phyloP scores from a whole-genome alignment of 1,140 invertebrate species.

The Heliconius himera region DNA sequence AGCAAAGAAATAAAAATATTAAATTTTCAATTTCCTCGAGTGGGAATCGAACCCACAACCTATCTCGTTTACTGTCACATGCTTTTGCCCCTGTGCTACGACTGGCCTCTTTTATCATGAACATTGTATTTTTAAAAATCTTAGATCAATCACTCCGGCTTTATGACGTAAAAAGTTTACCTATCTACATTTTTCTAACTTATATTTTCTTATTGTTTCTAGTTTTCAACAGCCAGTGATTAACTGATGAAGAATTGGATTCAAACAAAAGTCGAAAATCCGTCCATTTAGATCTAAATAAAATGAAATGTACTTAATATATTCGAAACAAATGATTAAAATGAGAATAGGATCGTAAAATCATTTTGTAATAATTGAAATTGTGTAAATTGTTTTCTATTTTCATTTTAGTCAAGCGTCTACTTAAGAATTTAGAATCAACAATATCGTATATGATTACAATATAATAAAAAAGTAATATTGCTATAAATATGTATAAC shows the following conservation, averaged over 20 bases:
- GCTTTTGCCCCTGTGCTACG: too few relatives aligned
- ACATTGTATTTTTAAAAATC: too few relatives aligned
- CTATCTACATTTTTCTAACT: too few relatives aligned
- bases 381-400: constrained; percentile 63
- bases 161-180: too few relatives aligned
- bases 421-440: constrained; percentile 11
- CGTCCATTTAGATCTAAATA: constrained; percentile 27
- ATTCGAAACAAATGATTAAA: constrained; percentile 57
- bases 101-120: too few relatives aligned
- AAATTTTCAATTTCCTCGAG: too few relatives aligned
- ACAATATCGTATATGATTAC: background rate
- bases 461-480: background rate
- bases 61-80: too few relatives aligned
- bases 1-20: too few relatives aligned
- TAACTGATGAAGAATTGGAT: constrained; percentile 20
- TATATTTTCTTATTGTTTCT: constrained; percentile 36
- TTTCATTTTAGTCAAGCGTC: constrained; percentile 72
- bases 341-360: constrained; percentile 74
- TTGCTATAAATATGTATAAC: background rate
- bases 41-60: too few relatives aligned
- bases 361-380: constrained; percentile 33
- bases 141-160: too few relatives aligned
- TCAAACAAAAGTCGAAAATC: constrained; percentile 16
- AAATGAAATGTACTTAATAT: constrained; percentile 33
- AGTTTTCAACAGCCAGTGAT: constrained; percentile 61